Evolutionary conservation across 2,888 invertebrate species (phyloP).

Genomic region (Holacanthella duospinosa): DNA sequence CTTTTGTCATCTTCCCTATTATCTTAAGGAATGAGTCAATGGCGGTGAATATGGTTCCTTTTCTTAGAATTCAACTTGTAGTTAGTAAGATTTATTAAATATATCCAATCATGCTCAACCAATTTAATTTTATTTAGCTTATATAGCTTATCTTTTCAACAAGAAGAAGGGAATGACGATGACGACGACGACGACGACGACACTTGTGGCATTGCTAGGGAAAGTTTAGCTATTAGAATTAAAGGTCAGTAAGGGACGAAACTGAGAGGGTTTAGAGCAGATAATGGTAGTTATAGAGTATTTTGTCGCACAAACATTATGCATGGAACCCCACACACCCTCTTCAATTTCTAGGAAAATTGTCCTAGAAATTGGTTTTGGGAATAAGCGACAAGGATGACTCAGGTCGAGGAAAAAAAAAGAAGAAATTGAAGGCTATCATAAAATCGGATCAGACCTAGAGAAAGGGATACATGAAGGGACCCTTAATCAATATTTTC

Average conservation of each 20-base stretch:
- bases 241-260: not conserved
- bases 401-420: not conserved
- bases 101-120: no score
- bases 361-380: not conserved
- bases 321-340: not conserved
- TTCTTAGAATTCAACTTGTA: no score
- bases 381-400: not conserved
- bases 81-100: no score
- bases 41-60: no score
- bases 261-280: not conserved
- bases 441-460: not conserved
- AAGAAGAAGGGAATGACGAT: no score
- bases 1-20: not conserved
- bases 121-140: no score
- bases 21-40: no score
- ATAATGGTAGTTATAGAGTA: not conserved
- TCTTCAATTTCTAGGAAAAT: not conserved
- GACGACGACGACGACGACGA: no score
- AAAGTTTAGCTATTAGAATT: not conserved
- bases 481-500: conserved; percentile 5
- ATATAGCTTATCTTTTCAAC: no score
- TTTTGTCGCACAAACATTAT: not conserved
- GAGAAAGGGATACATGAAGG: not conserved
- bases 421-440: not conserved
- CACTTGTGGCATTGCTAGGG: no score